phyloP scores from a whole-genome alignment of 2,113 vertebrate genomes.

The Zapornia atra region DNA sequence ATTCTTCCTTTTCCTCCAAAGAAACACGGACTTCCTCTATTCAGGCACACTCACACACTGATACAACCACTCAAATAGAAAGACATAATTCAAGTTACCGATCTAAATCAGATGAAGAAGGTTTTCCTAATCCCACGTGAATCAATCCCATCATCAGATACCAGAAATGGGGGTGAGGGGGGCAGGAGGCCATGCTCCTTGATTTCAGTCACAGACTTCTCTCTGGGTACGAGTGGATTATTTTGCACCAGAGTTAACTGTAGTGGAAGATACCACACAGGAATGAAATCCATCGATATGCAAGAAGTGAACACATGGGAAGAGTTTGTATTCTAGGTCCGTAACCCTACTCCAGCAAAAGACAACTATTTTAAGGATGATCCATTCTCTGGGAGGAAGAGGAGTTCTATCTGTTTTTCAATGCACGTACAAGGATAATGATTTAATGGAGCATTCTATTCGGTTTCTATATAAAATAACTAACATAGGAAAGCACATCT shows the following conservation, averaged over 20 bases:
- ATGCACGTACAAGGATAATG: not conserved
- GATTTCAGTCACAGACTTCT: not conserved
- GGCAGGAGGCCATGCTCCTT: not conserved
- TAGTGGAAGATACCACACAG: not conserved
- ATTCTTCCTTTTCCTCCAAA: not conserved
- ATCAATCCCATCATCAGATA: not conserved
- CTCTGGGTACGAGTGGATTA: not conserved
- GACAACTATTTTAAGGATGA: not conserved
- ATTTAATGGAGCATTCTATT: not conserved
- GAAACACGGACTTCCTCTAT: not conserved
- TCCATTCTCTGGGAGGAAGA: not conserved
- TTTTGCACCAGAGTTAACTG: not conserved
- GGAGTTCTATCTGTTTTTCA: not conserved
- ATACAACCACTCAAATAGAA: not conserved
- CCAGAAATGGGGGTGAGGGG: rapidly evolving
- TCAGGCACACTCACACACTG: not conserved
- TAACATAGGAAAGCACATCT: not conserved
- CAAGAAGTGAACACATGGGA: not conserved
- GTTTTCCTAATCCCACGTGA: not conserved
- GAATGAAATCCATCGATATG: not conserved
- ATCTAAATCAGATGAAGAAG: not conserved
- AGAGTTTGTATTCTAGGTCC: not conserved
- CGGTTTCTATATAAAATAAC: not conserved
- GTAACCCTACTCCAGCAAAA: not conserved
- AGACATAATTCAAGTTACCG: not conserved